Conservation (phyloP, 2,113 vertebrate species). For the Amphiprion ocellaris region DNA sequence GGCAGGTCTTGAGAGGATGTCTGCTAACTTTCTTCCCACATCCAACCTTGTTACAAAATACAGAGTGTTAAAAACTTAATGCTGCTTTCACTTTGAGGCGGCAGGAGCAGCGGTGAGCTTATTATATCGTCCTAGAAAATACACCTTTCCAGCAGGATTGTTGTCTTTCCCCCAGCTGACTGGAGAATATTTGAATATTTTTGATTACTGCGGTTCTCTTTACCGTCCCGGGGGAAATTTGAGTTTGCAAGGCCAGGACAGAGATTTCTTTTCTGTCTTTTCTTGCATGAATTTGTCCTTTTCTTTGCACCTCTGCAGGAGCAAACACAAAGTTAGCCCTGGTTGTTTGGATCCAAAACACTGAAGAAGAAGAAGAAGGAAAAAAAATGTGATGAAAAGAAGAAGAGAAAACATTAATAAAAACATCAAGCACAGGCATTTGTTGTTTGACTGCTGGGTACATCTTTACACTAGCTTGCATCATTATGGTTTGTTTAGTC, state of each 20-base stretch:
- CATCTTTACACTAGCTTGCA: constrained; percentile 83
- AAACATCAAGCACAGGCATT: constrained; percentile 79
- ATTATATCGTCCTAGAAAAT: constrained; percentile 71
- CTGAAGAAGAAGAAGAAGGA: constrained; percentile 12
- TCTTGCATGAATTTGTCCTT: constrained; percentile 47
- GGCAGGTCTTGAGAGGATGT: constrained; percentile 83
- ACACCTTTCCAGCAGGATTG: constrained; percentile 75
- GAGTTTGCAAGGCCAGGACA: constrained; percentile 51
- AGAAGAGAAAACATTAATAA: constrained; percentile 78
- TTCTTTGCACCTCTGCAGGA: constrained; percentile 67
- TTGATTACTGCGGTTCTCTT: constrained; percentile 70
- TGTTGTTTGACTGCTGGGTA: constrained; percentile 76
- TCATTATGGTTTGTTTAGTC: constrained; percentile 84
- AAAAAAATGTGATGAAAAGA: constrained; percentile 59
- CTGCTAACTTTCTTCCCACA: constrained; percentile 74
- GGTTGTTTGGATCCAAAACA: constrained; percentile 38
- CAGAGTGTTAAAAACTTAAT: constrained; percentile 76
- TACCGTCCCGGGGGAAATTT: constrained; percentile 67
- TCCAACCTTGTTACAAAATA: constrained; percentile 79
- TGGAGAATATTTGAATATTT: constrained; percentile 72
- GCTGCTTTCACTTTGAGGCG: constrained; percentile 50
- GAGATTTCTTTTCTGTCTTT: constrained; percentile 47
- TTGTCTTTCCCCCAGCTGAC: constrained; percentile 55
- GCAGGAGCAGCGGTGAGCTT: constrained; percentile 57
- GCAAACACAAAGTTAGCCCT: constrained; percentile 46